These are phyloP conservation scores for Ictidomys tridecemlineatus DNA, from an alignment of 2,113 vertebrate species.

Conservation along the genomic window DNA sequence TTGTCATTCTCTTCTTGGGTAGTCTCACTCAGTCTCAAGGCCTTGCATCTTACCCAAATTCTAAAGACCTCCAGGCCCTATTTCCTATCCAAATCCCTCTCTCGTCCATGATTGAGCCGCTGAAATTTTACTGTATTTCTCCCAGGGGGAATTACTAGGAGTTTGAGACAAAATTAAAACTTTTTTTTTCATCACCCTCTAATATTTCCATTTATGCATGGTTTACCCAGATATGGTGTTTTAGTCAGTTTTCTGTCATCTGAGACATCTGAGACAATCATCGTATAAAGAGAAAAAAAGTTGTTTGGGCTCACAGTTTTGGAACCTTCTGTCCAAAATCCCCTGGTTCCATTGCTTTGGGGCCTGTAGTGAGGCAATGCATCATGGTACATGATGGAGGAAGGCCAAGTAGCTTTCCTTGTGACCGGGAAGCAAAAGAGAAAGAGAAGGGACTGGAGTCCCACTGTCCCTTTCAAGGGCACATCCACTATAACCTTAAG, in stretches of 20 bases:
- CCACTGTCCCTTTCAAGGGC: neutral
- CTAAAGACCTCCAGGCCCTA: neutral
- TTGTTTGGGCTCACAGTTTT: no score
- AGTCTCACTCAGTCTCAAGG: neutral
- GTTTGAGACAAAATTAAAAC: no score
- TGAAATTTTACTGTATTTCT: no score
- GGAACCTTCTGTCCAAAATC: no score
- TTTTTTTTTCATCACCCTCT: no score
- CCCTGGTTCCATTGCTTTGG: no score
- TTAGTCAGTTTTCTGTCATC: neutral
- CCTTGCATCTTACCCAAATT: neutral
- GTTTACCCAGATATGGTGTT: neutral
- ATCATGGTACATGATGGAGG: neutral
- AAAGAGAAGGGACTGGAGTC: neutral
- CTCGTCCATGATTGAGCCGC: no score
- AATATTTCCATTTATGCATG: neutral
- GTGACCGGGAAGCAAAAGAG: neutral
- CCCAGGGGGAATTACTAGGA: no score
- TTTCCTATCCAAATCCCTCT: no score
- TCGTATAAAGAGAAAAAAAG: no score
- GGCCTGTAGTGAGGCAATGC: no score
- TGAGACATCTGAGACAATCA: neutral
- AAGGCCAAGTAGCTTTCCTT: neutral
- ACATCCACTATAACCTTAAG: neutral
- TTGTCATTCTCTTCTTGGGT: neutral